These are phyloP conservation scores for Numenius phaeopus DNA, from an alignment of 2,797 vertebrate genomes.

Conservation along the genomic window DNA sequence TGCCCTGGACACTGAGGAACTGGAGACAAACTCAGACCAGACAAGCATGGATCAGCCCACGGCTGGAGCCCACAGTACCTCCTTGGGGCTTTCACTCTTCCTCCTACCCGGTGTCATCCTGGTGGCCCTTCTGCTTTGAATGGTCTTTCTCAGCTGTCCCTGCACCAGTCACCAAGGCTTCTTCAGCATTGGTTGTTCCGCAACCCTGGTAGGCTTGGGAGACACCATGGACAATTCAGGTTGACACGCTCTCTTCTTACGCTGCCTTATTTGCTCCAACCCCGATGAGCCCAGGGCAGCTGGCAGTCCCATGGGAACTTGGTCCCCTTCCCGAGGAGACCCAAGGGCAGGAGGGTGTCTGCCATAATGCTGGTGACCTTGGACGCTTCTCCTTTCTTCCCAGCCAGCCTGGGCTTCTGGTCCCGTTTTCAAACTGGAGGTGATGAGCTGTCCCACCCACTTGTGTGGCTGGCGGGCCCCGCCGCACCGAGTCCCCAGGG, in stretches of 20 bases:
- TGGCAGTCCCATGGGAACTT: not conserved
- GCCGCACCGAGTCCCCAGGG: not conserved
- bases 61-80: not conserved
- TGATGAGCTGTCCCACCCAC: not conserved
- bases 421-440: not conserved
- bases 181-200: not conserved
- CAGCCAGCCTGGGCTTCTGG: not conserved
- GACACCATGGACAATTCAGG: not conserved
- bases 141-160: not conserved
- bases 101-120: conserved; percentile 24
- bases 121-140: conserved; percentile 54
- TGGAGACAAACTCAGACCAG: not conserved
- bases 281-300: not conserved
- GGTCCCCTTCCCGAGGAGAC: not conserved
- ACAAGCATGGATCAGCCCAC: not conserved
- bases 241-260: not conserved
- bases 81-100: not conserved
- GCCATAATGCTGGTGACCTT: not conserved
- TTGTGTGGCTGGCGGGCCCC: not conserved
- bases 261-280: not conserved
- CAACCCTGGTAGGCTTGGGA: not conserved
- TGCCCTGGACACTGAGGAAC: not conserved
- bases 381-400: not conserved
- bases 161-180: not conserved
- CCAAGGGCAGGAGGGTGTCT: conserved; percentile 9